Base-by-base conservation (phyloP, 2,113 vertebrate genomes). In the Cyprinodon brontotheroides region DNA sequence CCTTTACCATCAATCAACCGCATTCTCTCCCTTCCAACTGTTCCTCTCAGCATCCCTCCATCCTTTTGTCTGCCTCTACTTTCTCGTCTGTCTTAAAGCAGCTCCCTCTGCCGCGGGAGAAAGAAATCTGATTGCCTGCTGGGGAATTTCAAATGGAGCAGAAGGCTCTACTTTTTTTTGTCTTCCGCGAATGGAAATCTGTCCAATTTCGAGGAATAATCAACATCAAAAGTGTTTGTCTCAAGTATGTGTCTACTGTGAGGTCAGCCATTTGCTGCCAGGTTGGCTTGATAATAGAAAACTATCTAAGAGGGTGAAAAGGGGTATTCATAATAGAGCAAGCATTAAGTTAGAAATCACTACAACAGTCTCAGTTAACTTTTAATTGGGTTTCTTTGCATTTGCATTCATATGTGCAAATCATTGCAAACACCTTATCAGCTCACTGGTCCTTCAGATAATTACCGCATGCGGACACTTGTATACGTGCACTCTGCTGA, bases 361-460 rank as follows among this genome's bases (percentile, higher is more conserved):
- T 63, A 60, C 74, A 89, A 82, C 82, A 79, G 75, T 41, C 60
- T 70, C 67, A 64, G 83, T 86, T 92, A 3, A 89, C 91, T 90
- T 84, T 88, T 82, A 89, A 79, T 36, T 59, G 50, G 81, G 67
- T 72, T 87, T 89, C 85, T 81, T 87, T 84, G 83, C 77, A 78
- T 86, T 77, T 76, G 85, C 37, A 75, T 61, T 75, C 89, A 85
- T 79, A 70, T 61, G 82, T 69, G 80, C 79, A 38, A 86, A 86
- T 65, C 74, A 86, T 60, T 17, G 79, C 78, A 82, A 90, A 90
- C 82, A 87, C 37, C 10, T 37, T 0, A 36, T 48, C 48, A 76
- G 72, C 61, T 62, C 59, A 63, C 36, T 65, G 69, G 74, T 80
- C 53, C 83, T 90, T 74, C 60, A 91, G 77, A 89, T 89, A 87